These are phyloP conservation scores for Motacilla alba DNA, from an alignment of 2,113 vertebrate species.

Conservation along the genomic window DNA sequence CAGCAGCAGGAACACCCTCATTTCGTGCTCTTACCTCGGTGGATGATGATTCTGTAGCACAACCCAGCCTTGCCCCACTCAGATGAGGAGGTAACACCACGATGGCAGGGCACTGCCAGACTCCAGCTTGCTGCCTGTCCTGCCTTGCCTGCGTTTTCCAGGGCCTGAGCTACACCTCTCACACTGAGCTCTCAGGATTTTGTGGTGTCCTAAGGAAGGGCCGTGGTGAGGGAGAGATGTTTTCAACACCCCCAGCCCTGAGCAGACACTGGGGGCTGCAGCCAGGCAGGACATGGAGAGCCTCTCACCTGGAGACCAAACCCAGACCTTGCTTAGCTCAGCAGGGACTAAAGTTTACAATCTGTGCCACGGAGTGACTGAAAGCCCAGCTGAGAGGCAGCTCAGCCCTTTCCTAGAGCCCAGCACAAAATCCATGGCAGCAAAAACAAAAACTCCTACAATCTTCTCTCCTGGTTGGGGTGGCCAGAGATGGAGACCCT, in stretches of 20 bases:
- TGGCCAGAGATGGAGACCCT: not conserved
- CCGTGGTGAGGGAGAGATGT: not conserved
- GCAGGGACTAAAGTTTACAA: slow-evolving; percentile 32
- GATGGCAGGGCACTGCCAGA: not conserved
- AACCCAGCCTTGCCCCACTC: not conserved
- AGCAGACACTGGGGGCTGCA: not conserved
- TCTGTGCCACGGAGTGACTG: not conserved
- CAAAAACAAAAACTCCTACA: not conserved
- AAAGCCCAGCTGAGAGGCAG: not conserved
- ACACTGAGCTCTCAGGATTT: not conserved
- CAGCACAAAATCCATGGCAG: not conserved
- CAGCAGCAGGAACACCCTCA: not conserved
- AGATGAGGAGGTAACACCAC: not conserved
- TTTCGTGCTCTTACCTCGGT: accelerated
- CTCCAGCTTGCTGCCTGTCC: not conserved
- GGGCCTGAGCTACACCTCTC: not conserved
- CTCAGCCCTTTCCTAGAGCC: not conserved
- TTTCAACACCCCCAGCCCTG: not conserved
- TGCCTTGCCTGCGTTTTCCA: not conserved
- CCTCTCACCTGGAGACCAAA: not conserved
- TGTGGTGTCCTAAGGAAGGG: not conserved
- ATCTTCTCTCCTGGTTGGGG: not conserved
- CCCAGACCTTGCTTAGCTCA: not conserved
- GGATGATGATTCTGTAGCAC: not conserved
- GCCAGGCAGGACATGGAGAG: not conserved